phyloP scores from a whole-genome alignment of 1,140 invertebrate genomes.

The Drosophila arawakana region DNA sequence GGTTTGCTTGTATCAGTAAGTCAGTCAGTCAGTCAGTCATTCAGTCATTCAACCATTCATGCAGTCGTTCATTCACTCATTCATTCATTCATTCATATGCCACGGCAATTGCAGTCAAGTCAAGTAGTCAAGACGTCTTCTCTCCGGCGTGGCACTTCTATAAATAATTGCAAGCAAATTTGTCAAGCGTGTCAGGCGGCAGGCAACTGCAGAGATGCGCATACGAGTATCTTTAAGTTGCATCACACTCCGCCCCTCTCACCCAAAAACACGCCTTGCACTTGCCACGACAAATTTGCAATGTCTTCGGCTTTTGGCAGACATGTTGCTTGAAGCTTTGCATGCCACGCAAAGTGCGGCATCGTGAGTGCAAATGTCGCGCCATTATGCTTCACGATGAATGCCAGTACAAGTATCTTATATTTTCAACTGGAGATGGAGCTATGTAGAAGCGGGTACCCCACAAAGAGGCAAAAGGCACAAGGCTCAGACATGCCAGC shows the following conservation, averaged over 20 bases:
- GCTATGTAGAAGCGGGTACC: neutral
- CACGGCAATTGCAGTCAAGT: conserved; percentile 57
- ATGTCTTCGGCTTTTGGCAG: conserved; percentile 60
- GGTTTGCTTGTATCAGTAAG: conserved; percentile 46
- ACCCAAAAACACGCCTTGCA: neutral
- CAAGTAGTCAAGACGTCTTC: conserved; percentile 70
- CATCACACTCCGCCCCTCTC: neutral
- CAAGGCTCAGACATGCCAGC: conserved; percentile 1
- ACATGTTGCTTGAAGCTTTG: conserved; percentile 9
- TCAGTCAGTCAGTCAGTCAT: conserved; percentile 34
- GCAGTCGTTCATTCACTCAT: conserved; percentile 34
- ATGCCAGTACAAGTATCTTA: conserved; percentile 44
- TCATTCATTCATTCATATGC: conserved; percentile 62
- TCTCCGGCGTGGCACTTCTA: conserved; percentile 68
- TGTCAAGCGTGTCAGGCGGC: conserved; percentile 74
- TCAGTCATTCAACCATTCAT: conserved; percentile 8
- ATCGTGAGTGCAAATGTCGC: conserved; percentile 80
- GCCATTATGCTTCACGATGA: conserved; percentile 65
- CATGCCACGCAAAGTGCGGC: conserved; percentile 70
- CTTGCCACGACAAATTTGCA: conserved; percentile 73
- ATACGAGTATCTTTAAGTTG: conserved; percentile 52
- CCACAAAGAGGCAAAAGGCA: neutral
- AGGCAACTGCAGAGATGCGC: conserved; percentile 30
- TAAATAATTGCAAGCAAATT: conserved; percentile 82
- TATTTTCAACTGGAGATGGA: conserved; percentile 3